Base-by-base conservation (phyloP, 2,113 vertebrate species). In the Progne subis region DNA sequence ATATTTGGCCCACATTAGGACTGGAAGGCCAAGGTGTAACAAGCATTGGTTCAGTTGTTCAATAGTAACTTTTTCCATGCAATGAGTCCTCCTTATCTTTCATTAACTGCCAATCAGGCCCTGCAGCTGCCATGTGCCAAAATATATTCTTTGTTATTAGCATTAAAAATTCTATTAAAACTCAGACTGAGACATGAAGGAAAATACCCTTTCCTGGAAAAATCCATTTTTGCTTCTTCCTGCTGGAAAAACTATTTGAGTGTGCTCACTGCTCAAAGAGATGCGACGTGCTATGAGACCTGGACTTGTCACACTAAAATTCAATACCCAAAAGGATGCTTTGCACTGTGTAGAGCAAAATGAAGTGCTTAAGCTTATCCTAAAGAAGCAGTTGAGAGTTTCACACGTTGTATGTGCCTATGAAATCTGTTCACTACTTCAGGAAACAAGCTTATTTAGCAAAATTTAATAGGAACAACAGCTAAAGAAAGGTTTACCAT, bases 61-160 rank as follows among this genome's bases (percentile, higher is more conserved):
- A 79, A 32, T 86, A 90, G 79, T 94, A 88, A 32, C 87, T 82
- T 95, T 95, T 95, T 94, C 95, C 95, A 37, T 89, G 81, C 83
- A 92, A 82, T 61, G 86, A 94, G 82, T 94, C 70, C 65, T 92
- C 37, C 78, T 89, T 92, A 89, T 96, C 93, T 94, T 95, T 94
- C 81, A 84, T 91, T 95, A 92, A 91, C 65, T 94, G 86, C 69
- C 57, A 72, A 39, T 95, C 93, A 95, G 41, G 26, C 34, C 46
- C 41, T 69, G 65, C 77, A 76, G 60, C 49, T 82, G 49, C 61
- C 46, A 26, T 20, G 37, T 79, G 78, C 81, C 78, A 91, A 91
- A 95, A 79, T 53, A 59, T 43, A 55, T 61, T 89, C 53, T 89
- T 75, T 28, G 49, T 76, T 95, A 84, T 82, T 94, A 86, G 18